Evolutionary conservation across 2,113 vertebrate genomes (phyloP), one percentile per base, ranked within the genome.

Genomic region (Falcunculus frontatus): DNA sequence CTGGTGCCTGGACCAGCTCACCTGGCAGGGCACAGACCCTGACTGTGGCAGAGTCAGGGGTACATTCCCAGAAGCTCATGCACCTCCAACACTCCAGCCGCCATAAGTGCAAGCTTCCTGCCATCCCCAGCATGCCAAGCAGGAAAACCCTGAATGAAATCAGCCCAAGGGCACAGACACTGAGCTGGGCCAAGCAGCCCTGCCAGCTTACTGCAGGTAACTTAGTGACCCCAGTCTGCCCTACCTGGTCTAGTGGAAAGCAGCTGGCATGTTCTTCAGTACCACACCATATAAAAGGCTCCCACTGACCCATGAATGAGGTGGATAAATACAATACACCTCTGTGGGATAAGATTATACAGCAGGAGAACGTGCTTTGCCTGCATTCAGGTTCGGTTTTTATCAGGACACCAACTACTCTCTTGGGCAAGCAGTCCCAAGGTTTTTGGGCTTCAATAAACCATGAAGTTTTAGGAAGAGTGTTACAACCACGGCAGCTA

Each of bases 31-130:
- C 18, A 27, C 32, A 39, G 25, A 37, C 26, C 33, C 4, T 4
- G 26, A 63, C 32, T 0, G 0, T 1, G 0, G 0, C 29, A 22
- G 16, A 56, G 33, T 7, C 44, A n/a, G 30, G 25, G 47, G 25
- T 9, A 30, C 4, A 0, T 6, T 27, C 41, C 32, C 72, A 69
- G 63, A 10, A 16, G 65, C 32, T 39, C 1, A 0, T 1, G 14
- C 7, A 26, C 12, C 59, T 62, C 42, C 55, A 73, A 3, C 57
- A 17, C 9, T 1, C 1, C 65, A 29, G 35, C 13, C 0, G 1
- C 33, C 68, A 5, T 42, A 22, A 21, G 16, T 1, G 9, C 33
- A 20, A 0, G 0, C 23, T 56, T 75, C 64, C 59, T 14, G n/a
- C 32, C 9, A 0, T 5, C 25, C 20, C 5, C 0, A 62, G 50